These are phyloP conservation scores for Channallabes apus DNA, from an alignment of 2,797 vertebrate species.

Conservation along the genomic window DNA sequence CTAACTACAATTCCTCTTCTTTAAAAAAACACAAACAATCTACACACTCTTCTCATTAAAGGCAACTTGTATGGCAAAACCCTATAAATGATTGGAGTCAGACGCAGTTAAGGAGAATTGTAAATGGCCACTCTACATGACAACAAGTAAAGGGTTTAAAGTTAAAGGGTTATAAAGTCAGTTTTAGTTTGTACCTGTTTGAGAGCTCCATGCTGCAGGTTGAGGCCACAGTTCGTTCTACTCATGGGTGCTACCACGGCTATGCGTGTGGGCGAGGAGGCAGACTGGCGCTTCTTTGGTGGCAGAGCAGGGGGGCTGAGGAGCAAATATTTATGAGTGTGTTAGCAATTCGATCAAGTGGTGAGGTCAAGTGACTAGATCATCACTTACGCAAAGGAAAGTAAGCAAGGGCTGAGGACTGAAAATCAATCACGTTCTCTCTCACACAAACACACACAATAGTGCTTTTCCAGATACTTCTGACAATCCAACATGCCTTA, in stretches of 20 bases:
- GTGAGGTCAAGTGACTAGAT: constrained; percentile 23
- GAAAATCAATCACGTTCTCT: constrained; percentile 48
- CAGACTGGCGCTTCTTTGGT: constrained; percentile 94
- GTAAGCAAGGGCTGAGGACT: constrained; percentile 48
- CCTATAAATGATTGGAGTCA: background rate
- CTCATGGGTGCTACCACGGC: constrained; percentile 97
- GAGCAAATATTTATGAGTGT: constrained; percentile 23
- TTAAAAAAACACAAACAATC: background rate
- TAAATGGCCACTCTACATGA: background rate
- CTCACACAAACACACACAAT: background rate
- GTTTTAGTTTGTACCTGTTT: constrained; percentile 45
- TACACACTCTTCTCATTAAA: background rate
- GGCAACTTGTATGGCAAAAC: too few relatives aligned
- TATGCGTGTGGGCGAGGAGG: constrained; percentile 92
- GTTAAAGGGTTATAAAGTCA: background rate
- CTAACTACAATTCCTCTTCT: background rate
- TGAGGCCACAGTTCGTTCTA: constrained; percentile 86
- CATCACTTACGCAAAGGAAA: background rate
- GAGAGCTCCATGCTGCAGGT: constrained; percentile 72
- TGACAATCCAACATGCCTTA: constrained; percentile 26
- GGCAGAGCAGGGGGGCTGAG: constrained; percentile 91
- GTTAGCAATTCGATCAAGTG: constrained; percentile 51
- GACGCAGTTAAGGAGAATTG: background rate
- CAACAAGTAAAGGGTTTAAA: background rate
- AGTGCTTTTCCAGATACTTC: constrained; percentile 7